phyloP scores from a whole-genome alignment of 2,797 vertebrate species.

The Thamnophis elegans region DNA sequence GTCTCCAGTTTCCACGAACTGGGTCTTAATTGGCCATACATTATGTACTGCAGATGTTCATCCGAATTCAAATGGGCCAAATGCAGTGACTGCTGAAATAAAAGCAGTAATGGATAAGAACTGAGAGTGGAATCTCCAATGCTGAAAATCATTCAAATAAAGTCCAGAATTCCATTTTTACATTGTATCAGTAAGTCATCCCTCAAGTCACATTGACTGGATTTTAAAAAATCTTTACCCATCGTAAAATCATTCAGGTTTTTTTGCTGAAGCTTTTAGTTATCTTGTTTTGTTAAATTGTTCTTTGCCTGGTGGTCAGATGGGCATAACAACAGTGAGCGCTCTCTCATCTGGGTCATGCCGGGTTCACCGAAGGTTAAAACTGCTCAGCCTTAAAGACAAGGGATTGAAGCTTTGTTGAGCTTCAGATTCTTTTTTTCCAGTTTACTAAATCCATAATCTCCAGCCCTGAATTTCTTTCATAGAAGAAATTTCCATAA shows the following conservation, averaged over 20 bases:
- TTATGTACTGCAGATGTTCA: background rate
- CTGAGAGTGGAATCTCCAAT: background rate
- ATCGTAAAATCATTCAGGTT: background rate
- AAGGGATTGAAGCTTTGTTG: background rate
- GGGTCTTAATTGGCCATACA: background rate
- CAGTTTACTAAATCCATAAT: background rate
- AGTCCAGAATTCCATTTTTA: background rate
- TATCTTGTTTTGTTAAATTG: background rate
- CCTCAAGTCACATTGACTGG: background rate
- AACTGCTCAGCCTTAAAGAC: background rate
- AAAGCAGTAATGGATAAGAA: background rate
- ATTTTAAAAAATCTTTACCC: background rate
- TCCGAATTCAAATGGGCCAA: background rate
- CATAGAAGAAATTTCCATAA: fast-evolving
- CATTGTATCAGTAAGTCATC: background rate
- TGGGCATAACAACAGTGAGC: background rate
- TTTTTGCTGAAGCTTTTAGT: background rate
- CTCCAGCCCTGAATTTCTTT: fast-evolving
- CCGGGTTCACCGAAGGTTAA: background rate
- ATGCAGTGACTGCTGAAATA: background rate
- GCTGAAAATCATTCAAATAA: background rate
- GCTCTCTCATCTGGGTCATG: background rate
- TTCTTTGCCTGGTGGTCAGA: background rate
- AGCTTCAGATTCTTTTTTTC: background rate
- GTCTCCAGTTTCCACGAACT: background rate